Evolutionary conservation across 2,888 invertebrate genomes (phyloP).

Genomic region (Atethmia centrago): DNA sequence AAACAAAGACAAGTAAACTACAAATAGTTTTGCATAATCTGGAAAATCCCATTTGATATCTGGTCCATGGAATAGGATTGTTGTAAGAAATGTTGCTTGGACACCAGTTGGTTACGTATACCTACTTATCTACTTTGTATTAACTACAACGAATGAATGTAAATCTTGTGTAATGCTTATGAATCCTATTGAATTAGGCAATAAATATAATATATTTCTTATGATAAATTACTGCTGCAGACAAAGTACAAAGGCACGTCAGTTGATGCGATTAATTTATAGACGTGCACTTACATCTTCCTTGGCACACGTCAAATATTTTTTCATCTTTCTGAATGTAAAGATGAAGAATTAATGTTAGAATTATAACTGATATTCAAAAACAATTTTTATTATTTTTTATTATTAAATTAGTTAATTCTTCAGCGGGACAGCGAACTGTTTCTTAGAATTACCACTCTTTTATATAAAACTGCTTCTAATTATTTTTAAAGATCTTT

Average conservation of each 20-base stretch:
- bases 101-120: slow-evolving; percentile 21
- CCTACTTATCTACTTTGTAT: slow-evolving; percentile 31
- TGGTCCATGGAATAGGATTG: slow-evolving; percentile 50
- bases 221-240: slow-evolving; percentile 50
- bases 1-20: slow-evolving; percentile 57
- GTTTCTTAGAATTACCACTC: neutral
- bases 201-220: slow-evolving; percentile 58
- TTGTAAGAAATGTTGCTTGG: slow-evolving; percentile 52
- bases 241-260: slow-evolving; percentile 52
- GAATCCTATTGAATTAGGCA: slow-evolving; percentile 55
- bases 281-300: slow-evolving; percentile 46
- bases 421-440: neutral
- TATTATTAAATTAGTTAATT: neutral
- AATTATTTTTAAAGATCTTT: too few species aligned
- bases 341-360: too few species aligned
- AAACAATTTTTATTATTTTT: neutral
- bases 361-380: neutral
- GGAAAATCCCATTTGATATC: slow-evolving; percentile 60
- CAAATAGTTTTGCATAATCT: slow-evolving; percentile 62
- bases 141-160: slow-evolving; percentile 44
- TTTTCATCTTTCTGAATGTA: too few species aligned
- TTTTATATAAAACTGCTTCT: neutral
- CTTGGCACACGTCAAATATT: slow-evolving; percentile 49
- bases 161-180: slow-evolving; percentile 60
- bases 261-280: slow-evolving; percentile 58